Base-by-base conservation (phyloP, 1,140 invertebrate genomes). In the Anoplolepis gracilipes region DNA sequence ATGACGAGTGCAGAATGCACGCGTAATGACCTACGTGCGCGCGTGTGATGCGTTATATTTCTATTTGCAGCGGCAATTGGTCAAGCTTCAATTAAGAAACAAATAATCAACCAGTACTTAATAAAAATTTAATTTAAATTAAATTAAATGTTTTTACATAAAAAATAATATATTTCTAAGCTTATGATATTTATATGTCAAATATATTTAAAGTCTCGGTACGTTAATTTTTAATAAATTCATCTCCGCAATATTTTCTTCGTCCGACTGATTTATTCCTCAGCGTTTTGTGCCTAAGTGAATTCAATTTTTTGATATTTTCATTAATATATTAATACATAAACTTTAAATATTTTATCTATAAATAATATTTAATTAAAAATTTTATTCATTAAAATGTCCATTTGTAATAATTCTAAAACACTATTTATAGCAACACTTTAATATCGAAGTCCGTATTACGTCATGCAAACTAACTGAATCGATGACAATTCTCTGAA, bases 1-100 rank as follows among this genome's bases (percentile, higher is more conserved):
- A 87, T 92, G 92, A 93, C 87, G 92, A 92, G 85, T 84, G 70
- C 78, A 90, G 81, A 75, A 82, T 82, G 90, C 85, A 76, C 65
- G 33, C 75, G 85, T 86, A 90, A 88, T 79, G 76, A 53, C 69
- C 64, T 85, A 85, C 75, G 89, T 79, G 88, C 84, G 72, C 85
- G 87, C 86, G 85, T 91, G 87, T 59, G 33, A 42, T 19, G 25
- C 6, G 77, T 61, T 84, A 55, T 81, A 61, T 73, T 87, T 67
- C 72, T 67, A 78, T 39, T 53, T 39, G 42, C 39, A 36, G n/a
- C 61, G 30, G 7, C 61, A 82, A 61, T 72, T 70, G 36, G 6
- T 22, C n/a, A 59, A 53, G 19, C 46, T 73, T 46, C 36, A 59
- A 22, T 1, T 46, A 42, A 73, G 25, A 22, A 30, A 36, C 11